Conservation (phyloP, 2,113 vertebrate genomes). For the Lynx canadensis region DNA sequence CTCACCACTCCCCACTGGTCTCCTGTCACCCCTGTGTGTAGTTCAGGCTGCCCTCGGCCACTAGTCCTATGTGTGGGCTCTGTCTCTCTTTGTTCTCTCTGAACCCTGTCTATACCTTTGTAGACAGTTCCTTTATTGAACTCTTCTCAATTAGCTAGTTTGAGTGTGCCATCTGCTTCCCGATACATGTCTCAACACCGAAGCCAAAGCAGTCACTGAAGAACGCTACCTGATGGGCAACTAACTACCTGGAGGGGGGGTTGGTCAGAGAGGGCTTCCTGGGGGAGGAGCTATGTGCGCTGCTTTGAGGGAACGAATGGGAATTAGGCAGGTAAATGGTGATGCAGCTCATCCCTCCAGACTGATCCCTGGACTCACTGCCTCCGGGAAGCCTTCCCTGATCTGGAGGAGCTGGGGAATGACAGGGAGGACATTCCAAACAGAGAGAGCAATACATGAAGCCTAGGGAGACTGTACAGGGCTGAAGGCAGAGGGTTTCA, state of each 20-base stretch:
- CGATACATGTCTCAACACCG: background rate
- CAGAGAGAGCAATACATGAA: background rate
- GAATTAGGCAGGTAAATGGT: background rate
- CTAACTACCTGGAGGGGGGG: background rate
- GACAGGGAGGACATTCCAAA: background rate
- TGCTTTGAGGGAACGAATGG: background rate
- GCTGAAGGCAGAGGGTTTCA: background rate
- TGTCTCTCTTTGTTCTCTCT: background rate
- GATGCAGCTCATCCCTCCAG: background rate
- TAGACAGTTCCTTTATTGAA: background rate
- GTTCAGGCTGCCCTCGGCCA: background rate
- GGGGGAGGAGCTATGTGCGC: background rate
- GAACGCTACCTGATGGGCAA: too few species aligned
- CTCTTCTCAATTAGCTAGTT: background rate
- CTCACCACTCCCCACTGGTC: background rate
- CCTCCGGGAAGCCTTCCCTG: background rate
- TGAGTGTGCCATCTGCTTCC: background rate
- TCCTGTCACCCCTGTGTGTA: background rate
- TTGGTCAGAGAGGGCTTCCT: background rate
- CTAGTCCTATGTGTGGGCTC: background rate
- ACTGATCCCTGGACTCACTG: background rate
- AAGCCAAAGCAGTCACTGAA: background rate
- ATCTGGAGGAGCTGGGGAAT: background rate
- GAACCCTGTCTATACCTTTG: background rate
- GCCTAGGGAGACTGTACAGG: background rate